Base-by-base conservation (phyloP, 2,797 vertebrate species). In the Enteromius fasciolatus region DNA sequence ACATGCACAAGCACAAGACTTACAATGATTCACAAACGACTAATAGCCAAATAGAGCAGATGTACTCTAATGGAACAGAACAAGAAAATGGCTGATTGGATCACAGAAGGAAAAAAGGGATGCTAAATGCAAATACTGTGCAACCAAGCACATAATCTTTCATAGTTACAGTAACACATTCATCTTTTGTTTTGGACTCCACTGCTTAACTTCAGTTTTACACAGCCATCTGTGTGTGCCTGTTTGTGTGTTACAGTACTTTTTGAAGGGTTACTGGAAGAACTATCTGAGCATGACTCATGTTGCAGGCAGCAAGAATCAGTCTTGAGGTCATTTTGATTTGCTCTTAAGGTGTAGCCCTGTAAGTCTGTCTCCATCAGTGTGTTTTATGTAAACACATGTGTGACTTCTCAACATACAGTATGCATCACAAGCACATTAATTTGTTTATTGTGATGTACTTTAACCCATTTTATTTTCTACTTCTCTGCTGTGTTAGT, bases 221-320 rank as follows among this genome's bases (percentile, higher is more conserved):
- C 39, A 63, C 61, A 4, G 25, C 2, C 25, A 14, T 39, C 18
- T 69, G 15, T 33, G 36, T 63, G 46, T 1, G 23, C 46, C 14
- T 20, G 39, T 61, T 76, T 76, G 74, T 76, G 50, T 75, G 64
- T 68, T 57, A 31, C 8, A 5, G 23, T 64, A 31, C 63, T 63
- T 69, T 31, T 57, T 70, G 3, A 33, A 48, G 70, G 18, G 74
- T 85, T 77, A 66, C 79, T 82, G 74, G 28, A 73, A 81, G 67
- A 81, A 48, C 20, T 69, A 23, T 76, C 63, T 48, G 39, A 63
- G 25, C 14, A 57, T 85, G 74, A 85, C 59, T 78, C 50, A 84
- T 69, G 39, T 70, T 31, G 54, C 54, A 63, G 52, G 66, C 64
- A 52, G 17, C 57, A 81, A 80, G 20, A 61, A n/a, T 70, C 52